phyloP scores from a whole-genome alignment of 2,888 invertebrate genomes.

The Apotomis turbidana region DNA sequence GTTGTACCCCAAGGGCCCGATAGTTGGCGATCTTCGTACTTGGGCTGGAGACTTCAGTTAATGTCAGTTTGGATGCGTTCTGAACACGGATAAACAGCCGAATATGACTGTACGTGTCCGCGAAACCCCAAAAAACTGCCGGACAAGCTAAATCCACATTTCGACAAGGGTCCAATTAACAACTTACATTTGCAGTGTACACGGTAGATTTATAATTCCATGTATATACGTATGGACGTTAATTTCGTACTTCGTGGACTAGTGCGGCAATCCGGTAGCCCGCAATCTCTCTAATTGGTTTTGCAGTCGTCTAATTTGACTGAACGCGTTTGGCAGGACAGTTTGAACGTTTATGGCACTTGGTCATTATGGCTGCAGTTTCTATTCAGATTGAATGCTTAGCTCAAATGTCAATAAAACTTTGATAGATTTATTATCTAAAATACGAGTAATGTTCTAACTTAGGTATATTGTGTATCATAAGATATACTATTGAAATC shows the following conservation, averaged over 20 bases:
- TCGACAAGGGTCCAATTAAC: neutral
- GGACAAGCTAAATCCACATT: too few relatives aligned
- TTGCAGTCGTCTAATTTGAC: constrained; percentile 32
- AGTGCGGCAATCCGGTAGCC: constrained; percentile 11
- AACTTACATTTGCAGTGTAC: neutral
- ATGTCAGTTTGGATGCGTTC: too few relatives aligned
- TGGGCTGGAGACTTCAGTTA: too few relatives aligned
- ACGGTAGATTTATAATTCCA: constrained; percentile 7
- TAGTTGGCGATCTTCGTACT: too few relatives aligned
- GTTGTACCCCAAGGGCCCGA: too few relatives aligned
- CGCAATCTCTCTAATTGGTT: constrained; percentile 36
- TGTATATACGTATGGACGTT: neutral
- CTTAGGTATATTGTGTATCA: too few relatives aligned
- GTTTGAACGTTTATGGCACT: constrained; percentile 14
- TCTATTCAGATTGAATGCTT: constrained; percentile 2
- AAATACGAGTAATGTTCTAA: neutral
- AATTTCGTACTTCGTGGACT: constrained; percentile 9
- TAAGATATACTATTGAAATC: too few relatives aligned
- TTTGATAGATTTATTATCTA: neutral
- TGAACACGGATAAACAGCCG: too few relatives aligned
- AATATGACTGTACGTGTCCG: too few relatives aligned
- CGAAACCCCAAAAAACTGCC: too few relatives aligned
- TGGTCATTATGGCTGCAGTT: neutral
- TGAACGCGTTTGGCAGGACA: constrained; percentile 9
- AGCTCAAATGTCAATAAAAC: neutral